phyloP scores from a whole-genome alignment of 2,888 invertebrate species.

The Mellilla xanthometata region DNA sequence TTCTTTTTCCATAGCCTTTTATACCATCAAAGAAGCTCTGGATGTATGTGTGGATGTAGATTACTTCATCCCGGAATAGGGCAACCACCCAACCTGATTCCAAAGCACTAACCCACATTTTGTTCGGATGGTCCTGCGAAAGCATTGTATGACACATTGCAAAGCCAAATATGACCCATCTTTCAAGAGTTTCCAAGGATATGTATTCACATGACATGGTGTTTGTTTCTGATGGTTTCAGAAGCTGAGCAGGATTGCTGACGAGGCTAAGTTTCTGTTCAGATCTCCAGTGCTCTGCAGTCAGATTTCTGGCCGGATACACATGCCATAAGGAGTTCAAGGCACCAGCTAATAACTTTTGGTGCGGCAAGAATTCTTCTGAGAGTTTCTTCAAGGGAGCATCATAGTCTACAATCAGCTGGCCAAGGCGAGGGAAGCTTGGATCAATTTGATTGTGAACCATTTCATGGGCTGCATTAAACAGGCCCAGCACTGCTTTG shows the following conservation, averaged over 20 bases:
- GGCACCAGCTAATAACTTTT: slow-evolving; percentile 92
- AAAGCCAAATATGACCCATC: slow-evolving; percentile 98
- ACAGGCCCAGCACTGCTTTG: slow-evolving; percentile 97
- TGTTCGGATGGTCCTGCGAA: slow-evolving; percentile 91
- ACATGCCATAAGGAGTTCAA: slow-evolving; percentile 93
- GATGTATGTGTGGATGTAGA: slow-evolving; percentile 97
- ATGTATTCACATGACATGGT: slow-evolving; percentile 99
- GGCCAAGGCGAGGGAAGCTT: slow-evolving; percentile 97
- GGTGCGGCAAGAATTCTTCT: slow-evolving; percentile 98
- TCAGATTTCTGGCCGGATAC: slow-evolving; percentile 94
- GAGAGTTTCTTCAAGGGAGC: slow-evolving; percentile 96
- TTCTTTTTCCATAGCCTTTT: slow-evolving; percentile 96
- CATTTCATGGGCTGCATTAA: slow-evolving; percentile 99
- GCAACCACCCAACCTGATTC: slow-evolving; percentile 97
- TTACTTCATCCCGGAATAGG: slow-evolving; percentile 97
- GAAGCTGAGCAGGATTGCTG: slow-evolving; percentile 95
- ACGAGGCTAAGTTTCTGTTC: slow-evolving; percentile 96
- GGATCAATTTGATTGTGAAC: slow-evolving; percentile 94
- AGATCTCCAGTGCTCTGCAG: slow-evolving; percentile 97
- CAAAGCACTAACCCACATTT: slow-evolving; percentile 95
- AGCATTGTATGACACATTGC: slow-evolving; percentile 94
- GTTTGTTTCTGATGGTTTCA: slow-evolving; percentile 97
- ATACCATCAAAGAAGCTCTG: slow-evolving; percentile 96
- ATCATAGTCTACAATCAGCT: slow-evolving; percentile 99
- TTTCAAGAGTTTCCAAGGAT: slow-evolving; percentile 96